These are phyloP conservation scores for Tauraco erythrolophus DNA, from an alignment of 2,113 vertebrate genomes.

Conservation along the genomic window DNA sequence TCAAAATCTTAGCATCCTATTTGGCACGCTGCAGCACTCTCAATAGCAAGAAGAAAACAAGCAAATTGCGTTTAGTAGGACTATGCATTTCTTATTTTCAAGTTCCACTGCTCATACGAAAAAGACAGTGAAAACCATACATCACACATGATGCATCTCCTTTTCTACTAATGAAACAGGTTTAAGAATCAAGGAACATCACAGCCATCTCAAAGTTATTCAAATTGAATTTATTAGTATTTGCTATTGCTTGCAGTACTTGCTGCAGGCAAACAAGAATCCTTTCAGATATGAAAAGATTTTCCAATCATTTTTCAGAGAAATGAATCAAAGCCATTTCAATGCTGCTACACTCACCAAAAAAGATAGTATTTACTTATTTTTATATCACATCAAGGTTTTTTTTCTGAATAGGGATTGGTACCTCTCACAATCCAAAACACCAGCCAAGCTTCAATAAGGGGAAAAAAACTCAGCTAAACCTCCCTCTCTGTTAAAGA, in stretches of 20 bases:
- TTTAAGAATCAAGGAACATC: neutral
- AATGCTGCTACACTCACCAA: neutral
- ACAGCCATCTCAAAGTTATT: neutral
- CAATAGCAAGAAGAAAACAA: neutral
- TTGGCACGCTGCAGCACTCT: neutral
- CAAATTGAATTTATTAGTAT: neutral
- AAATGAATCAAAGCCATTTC: conserved; percentile 1
- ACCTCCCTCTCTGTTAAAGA: neutral
- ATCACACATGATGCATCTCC: neutral
- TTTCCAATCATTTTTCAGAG: neutral
- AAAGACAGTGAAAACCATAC: neutral
- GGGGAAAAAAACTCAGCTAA: neutral
- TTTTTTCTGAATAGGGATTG: neutral
- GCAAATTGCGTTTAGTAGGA: neutral
- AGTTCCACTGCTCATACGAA: neutral
- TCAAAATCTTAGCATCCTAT: neutral
- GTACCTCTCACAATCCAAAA: neutral
- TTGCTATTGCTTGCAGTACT: neutral
- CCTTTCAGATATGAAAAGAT: neutral
- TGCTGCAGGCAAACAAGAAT: neutral
- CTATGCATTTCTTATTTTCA: neutral
- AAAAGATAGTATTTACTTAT: neutral
- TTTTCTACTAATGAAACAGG: neutral
- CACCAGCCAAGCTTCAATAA: neutral
- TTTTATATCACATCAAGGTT: neutral